Evolutionary conservation across 2,888 invertebrate genomes (phyloP).

Genomic region (Trissolcus japonicus): DNA sequence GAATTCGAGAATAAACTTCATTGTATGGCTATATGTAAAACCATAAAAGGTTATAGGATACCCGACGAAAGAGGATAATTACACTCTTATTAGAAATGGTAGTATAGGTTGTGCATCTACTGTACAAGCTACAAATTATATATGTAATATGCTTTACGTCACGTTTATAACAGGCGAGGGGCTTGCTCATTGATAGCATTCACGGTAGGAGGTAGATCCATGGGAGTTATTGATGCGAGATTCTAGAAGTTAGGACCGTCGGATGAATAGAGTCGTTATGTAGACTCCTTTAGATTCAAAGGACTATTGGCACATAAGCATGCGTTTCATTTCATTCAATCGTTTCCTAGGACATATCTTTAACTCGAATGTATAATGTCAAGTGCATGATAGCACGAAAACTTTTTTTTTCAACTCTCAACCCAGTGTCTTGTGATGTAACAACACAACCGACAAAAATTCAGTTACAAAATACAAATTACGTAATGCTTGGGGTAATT

Average conservation of each 20-base stretch:
- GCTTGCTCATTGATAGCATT: conserved; percentile 58
- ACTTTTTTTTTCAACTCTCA: too few species aligned
- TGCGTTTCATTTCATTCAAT: conserved; percentile 52
- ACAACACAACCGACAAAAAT: too few species aligned
- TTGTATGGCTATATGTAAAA: conserved; percentile 33
- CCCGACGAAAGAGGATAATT: conserved; percentile 55
- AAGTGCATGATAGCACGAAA: too few species aligned
- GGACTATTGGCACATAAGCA: conserved; percentile 55
- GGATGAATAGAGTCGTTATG: conserved; percentile 59
- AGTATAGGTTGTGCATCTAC: conserved; percentile 52
- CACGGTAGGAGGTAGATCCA: conserved; percentile 55
- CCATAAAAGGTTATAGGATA: conserved; percentile 39
- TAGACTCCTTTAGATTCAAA: conserved; percentile 58
- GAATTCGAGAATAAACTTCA: background rate
- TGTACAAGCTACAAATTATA: conserved; percentile 57
- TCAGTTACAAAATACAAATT: too few species aligned
- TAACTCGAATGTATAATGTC: too few species aligned
- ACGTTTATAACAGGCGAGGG: conserved; percentile 55
- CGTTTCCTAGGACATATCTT: conserved; percentile 25
- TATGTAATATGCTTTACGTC: conserved; percentile 59
- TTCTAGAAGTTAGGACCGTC: conserved; percentile 56
- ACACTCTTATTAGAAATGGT: conserved; percentile 53
- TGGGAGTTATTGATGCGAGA: conserved; percentile 57
- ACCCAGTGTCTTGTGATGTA: too few species aligned
- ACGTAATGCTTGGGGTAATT: too few species aligned